Evolutionary conservation across 2,113 vertebrate genomes (phyloP), one percentile per base, ranked within the genome.

Genomic region (Scatophagus argus): DNA sequence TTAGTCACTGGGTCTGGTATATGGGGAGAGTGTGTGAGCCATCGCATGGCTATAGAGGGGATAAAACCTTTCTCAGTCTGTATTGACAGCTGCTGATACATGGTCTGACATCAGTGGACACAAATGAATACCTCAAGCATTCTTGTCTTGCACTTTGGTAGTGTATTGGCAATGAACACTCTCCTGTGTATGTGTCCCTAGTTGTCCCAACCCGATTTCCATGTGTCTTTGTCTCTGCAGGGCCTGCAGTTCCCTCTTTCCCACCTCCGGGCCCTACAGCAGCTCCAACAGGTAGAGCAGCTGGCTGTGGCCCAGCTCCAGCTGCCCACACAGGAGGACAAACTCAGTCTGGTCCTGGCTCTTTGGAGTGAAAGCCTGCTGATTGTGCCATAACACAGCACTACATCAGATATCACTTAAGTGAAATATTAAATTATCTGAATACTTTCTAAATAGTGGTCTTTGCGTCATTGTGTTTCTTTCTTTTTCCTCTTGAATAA

Each of bases 301-400:
- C 49, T 97, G 56, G 0, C 31, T 13, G 96, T 97, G 31, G 87
- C 82, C 25, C 92, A 96, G 31, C 93, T 99, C 9, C 92, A 93
- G 23, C 93, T 97, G 31, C 13, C 29, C 25, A 89, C 93, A 11
- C 93, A 96, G 39, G 89, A 91, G 52, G 96, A 96, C 49, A 96
- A 95, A 83, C 88, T 95, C 85, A 94, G 92, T 65, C 92, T 98
- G 73, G 95, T 90, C 1, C 64, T 99, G 60, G 93, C 96, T 0
- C 93, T 99, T 3, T 99, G 97, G 97, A 93, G 95, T 8, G 96
- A 98, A 77, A 95, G 95, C 61, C 92, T 99, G 31, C 79, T 99
- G 82, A 88, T 93, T 67, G 95, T 95, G 9, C 39, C 76, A 90
- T 64, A 79, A 41, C 31, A 52, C 32, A 63, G 3, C 49, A 11